Evolutionary conservation across 30 jellyfish, hydroid and myxozoan species (phyloP).

Genomic region (Pelagia noctiluca): DNA sequence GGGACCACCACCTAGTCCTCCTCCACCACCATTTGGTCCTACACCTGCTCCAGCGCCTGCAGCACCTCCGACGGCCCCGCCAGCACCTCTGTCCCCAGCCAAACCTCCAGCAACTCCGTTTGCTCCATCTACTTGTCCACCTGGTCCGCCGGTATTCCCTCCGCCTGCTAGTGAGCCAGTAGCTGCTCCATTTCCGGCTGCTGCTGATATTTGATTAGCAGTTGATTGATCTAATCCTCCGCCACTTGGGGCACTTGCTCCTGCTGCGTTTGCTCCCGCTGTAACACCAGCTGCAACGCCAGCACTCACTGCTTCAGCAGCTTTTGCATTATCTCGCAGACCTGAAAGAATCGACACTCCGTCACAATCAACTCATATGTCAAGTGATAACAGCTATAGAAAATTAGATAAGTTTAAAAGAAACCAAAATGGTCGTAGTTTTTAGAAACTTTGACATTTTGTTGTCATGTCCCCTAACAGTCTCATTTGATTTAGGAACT

Average conservation of each 20-base stretch:
- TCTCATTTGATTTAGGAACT: too few relatives aligned
- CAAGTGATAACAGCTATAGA: too few relatives aligned
- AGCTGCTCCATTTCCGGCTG: constrained; percentile 68
- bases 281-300: constrained; percentile 27
- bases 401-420: too few relatives aligned
- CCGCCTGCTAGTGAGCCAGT: constrained; percentile 43
- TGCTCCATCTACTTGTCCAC: constrained; percentile 22
- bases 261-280: constrained; percentile 46
- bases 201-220: constrained; percentile 68
- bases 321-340: neutral
- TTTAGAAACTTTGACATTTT: too few relatives aligned
- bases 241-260: constrained; percentile 13
- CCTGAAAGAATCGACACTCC: constrained; percentile 6
- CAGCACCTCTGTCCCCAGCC: constrained; percentile 36
- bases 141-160: neutral
- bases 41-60: neutral
- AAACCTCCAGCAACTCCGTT: constrained; percentile 51
- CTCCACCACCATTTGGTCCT: neutral
- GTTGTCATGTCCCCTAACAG: too few relatives aligned
- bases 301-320: constrained; percentile 18
- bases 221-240: constrained; percentile 17
- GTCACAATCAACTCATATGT: too few relatives aligned
- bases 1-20: neutral
- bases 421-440: too few relatives aligned
- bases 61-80: neutral